Percentiles rank a stretch among this genome's conserved stretches.
Conservation (phyloP, 2,113 vertebrate species). For the Pogonocichla stellata region DNA sequence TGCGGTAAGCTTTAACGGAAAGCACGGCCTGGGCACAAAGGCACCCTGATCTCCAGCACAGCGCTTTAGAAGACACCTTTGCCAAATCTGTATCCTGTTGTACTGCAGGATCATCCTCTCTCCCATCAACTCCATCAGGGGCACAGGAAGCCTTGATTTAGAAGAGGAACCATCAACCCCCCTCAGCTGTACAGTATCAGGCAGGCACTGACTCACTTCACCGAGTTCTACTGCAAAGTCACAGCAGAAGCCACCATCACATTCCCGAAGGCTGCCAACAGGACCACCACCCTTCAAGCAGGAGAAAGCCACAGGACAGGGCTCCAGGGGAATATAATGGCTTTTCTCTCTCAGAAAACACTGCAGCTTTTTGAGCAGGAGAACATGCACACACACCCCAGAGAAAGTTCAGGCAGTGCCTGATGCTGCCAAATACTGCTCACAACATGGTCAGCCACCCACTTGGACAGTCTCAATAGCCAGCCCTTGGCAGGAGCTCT, state of each 20-base stretch:
- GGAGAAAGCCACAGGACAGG: not conserved
- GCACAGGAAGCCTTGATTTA: not conserved
- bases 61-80: not conserved
- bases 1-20: not conserved
- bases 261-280: accelerated
- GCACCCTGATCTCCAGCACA: accelerated
- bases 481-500: not conserved
- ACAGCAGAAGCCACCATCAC: not conserved
- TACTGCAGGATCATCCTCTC: too few relatives aligned
- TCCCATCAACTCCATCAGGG: accelerated
- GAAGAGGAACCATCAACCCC: not conserved
- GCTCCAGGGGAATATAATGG: accelerated
- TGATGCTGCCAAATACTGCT: not conserved
- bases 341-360: not conserved
- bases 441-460: accelerated
- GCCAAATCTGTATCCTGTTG: not conserved
- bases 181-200: not conserved
- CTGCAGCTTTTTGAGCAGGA: not conserved
- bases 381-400: accelerated
- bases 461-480: not conserved
- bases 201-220: not conserved
- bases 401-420: not conserved
- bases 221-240: accelerated
- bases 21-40: accelerated
- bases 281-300: accelerated